Conservation (phyloP, 2,797 vertebrate species). For the Megaceryle alcyon region DNA sequence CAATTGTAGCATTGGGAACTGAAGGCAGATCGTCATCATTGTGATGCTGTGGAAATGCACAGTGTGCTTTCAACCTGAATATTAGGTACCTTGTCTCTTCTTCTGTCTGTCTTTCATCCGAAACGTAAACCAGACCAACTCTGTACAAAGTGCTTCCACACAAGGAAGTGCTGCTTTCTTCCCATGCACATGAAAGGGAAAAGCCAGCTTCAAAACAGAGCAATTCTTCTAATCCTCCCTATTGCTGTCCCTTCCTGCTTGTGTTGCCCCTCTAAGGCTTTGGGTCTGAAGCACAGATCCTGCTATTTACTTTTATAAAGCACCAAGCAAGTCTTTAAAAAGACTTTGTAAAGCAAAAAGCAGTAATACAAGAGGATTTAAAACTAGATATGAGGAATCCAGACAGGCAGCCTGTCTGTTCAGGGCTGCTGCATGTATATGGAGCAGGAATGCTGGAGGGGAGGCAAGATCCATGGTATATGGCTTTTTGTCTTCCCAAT, state of each 20-base stretch:
- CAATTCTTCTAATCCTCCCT: background rate
- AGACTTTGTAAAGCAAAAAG: background rate
- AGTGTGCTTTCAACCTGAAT: background rate
- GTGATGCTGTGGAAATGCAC: background rate
- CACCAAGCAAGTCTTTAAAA: background rate
- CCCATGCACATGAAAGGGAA: background rate
- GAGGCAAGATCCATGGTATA: fast-evolving
- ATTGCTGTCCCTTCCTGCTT: background rate
- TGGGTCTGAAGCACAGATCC: background rate
- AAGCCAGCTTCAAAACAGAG: background rate
- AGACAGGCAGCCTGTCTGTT: background rate
- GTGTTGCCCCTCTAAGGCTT: background rate
- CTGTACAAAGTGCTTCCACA: background rate
- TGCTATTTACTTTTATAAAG: background rate
- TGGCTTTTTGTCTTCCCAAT: background rate
- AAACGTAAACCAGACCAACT: background rate
- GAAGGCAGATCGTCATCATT: background rate
- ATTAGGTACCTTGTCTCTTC: background rate
- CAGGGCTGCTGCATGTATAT: background rate
- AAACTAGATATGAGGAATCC: background rate
- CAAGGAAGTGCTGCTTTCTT: background rate
- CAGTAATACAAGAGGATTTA: background rate
- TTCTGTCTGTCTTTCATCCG: constrained; percentile 1
- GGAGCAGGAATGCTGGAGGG: background rate
- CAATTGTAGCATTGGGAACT: background rate